Base-by-base conservation (phyloP, 2,888 invertebrate genomes). In the Leucophora obtusa region DNA sequence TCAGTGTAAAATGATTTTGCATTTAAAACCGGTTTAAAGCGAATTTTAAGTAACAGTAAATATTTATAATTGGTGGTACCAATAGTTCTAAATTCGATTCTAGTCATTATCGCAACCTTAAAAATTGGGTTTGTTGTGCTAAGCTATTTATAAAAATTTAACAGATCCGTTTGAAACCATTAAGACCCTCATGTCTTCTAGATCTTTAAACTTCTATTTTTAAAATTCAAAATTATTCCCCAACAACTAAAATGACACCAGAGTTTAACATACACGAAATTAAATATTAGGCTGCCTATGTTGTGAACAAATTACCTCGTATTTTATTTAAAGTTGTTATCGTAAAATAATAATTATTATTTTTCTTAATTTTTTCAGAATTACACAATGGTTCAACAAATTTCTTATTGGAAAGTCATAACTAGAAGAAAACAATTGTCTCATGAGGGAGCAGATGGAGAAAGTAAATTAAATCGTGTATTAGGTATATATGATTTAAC, bases 401-500 rank as follows among this genome's bases (percentile, higher is more conserved):
- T 86, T 51, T 87, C 87, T 53, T 90, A 87, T 72, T 90, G 90
- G 90, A 88, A 88, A 83, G 88, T 89, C 17, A 82, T 90, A 53
- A 90, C 89, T 6, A 85, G 90, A 9, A 87, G 89, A 76, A 90
- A 90, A 84, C 82, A 83, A 10, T 79, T 90, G n/a, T 79, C 82
- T 2, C 76, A 85, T 10, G 87, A 87, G 63, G 83, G 58, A 15
- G 60, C 47, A n/a, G 87, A 87, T 24, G 85, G 84, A 2, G 89
- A 89, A 1, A 83, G 85, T 0, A 90, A 89, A 81, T 80, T 90
- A 5, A 88, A 88, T 78, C 87, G 90, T 7, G 87, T 89, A 5
- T 83, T 90, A 51, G 87, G 88, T 5, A 83, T 90, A 7, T 90
- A 87, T 82, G 97, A 97, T 89, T 91, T 97, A 76, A 95, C 95